Evolutionary conservation across 2,113 vertebrate species (phyloP).

Genomic region (Mastomys coucha): DNA sequence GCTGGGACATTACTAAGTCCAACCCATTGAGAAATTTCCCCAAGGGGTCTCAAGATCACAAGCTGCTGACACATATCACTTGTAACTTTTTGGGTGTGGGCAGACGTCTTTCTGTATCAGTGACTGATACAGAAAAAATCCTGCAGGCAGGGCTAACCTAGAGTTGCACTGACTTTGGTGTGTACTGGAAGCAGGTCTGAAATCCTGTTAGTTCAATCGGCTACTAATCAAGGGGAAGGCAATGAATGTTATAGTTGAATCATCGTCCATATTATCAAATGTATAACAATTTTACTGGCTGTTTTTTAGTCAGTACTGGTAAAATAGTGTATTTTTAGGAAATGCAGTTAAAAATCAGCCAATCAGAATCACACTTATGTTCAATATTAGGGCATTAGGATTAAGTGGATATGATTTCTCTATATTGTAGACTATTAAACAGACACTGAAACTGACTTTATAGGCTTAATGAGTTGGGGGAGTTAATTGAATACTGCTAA

Average conservation of each 20-base stretch:
- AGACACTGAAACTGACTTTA: neutral
- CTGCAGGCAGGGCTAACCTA: no score
- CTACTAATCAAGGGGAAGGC: neutral
- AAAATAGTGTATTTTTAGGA: slow-evolving; percentile 32
- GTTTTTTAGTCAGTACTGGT: slow-evolving; percentile 1
- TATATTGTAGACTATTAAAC: neutral
- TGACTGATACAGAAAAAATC: neutral
- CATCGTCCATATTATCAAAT: neutral
- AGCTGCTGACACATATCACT: neutral
- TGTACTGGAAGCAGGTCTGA: neutral
- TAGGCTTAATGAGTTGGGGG: neutral
- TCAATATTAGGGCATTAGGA: neutral
- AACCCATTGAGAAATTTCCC: neutral
- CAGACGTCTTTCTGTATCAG: neutral
- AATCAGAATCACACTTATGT: neutral
- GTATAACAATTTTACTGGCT: neutral
- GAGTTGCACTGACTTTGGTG: neutral
- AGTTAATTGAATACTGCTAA: slow-evolving; percentile 31
- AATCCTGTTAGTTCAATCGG: neutral
- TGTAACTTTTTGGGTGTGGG: neutral
- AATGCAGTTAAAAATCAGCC: neutral
- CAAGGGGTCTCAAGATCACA: neutral
- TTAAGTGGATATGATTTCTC: slow-evolving; percentile 56
- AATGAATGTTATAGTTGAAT: neutral
- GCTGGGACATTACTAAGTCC: neutral